Evolutionary conservation across 1,140 invertebrate genomes (phyloP).

Genomic region (Lanistes nyassanus): DNA sequence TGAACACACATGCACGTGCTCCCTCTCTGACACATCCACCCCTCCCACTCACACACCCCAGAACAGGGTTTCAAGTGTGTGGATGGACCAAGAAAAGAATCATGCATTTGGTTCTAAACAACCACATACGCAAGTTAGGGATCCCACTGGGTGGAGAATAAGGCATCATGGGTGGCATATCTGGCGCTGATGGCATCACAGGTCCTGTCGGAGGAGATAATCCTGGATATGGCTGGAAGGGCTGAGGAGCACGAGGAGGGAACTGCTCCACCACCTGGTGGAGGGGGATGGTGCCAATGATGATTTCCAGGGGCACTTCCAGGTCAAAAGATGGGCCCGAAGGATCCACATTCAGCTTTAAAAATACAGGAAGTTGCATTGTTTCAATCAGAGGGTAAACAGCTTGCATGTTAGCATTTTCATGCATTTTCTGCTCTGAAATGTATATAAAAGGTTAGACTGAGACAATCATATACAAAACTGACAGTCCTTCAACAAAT

Average conservation of each 20-base stretch:
- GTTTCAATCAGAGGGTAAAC: no score
- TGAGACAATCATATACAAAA: background rate
- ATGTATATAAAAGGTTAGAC: background rate
- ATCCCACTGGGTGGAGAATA: background rate
- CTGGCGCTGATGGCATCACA: background rate
- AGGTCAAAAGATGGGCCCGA: constrained; percentile 47
- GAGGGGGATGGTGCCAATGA: constrained; percentile 50
- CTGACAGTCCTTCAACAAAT: no score
- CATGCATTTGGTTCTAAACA: no score
- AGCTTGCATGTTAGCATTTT: background rate
- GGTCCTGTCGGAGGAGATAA: background rate
- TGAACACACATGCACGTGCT: no score
- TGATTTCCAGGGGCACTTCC: constrained; percentile 44
- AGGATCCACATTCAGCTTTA: constrained; percentile 48
- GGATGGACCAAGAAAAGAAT: no score
- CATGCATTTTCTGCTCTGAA: background rate
- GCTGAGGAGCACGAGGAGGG: constrained; percentile 19
- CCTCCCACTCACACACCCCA: no score
- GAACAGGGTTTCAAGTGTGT: no score
- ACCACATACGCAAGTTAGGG: constrained; percentile 17
- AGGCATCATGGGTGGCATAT: background rate
- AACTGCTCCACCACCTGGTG: constrained; percentile 29
- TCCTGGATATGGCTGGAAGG: background rate
- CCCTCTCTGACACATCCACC: no score
- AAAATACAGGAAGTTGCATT: background rate